Evolutionary conservation across 35 echinoderm and acorn worm species (phyloP).

Genomic region (Hemicentrotus pulcherrimus): DNA sequence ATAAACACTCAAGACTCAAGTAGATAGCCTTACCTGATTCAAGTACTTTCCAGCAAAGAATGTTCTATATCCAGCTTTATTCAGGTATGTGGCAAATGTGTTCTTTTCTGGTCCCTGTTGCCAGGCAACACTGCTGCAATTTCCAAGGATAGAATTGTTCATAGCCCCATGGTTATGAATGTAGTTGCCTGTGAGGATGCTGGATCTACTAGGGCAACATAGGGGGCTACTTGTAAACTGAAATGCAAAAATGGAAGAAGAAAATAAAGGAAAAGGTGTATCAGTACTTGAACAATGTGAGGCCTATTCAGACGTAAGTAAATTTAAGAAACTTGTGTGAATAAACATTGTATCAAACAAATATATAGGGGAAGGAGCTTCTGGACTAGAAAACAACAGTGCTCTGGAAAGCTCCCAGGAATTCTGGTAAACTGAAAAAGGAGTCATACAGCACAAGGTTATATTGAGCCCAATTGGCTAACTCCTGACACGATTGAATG

Average conservation of each 20-base stretch:
- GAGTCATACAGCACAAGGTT: no score
- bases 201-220: slow-evolving; percentile 96
- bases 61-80: slow-evolving; percentile 74
- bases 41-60: slow-evolving; percentile 99
- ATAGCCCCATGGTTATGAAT: slow-evolving; percentile 88
- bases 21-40: slow-evolving; percentile 73
- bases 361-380: no score
- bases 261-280: background rate
- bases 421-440: background rate
- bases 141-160: slow-evolving; percentile 82
- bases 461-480: no score
- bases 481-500: no score
- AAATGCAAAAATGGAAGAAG: slow-evolving; percentile 28
- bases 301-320: no score
- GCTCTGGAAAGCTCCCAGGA: no score
- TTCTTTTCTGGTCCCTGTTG: slow-evolving; percentile 91
- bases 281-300: no score
- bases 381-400: no score
- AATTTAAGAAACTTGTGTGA: no score
- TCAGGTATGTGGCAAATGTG: slow-evolving; percentile 83
- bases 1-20: background rate
- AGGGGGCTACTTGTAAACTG: slow-evolving; percentile 95
- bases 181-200: slow-evolving; percentile 96
- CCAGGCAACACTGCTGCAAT: slow-evolving; percentile 85
- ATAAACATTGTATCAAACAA: no score